Conservation (phyloP, 2,113 vertebrate genomes). For the Cyphomyrus discorhynchus region DNA sequence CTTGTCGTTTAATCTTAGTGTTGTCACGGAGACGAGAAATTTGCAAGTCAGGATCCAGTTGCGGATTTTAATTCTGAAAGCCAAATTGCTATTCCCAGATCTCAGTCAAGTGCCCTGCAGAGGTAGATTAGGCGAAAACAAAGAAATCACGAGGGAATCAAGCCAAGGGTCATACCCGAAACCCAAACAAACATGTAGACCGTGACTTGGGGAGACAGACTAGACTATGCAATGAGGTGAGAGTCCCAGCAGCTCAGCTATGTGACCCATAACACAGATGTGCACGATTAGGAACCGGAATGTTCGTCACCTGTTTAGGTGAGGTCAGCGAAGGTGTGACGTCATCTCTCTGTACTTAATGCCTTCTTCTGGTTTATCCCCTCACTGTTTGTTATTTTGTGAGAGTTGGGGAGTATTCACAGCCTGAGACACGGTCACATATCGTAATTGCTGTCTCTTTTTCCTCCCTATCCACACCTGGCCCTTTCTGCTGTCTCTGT, state of each 20-base stretch:
- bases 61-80: neutral
- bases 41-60: neutral
- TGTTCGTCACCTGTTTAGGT: neutral
- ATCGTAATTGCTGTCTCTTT: neutral
- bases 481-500: conserved; percentile 9
- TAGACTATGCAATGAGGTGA: neutral
- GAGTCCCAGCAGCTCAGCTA: neutral
- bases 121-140: neutral
- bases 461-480: neutral
- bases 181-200: neutral
- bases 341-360: neutral
- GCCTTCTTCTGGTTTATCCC: neutral
- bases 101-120: neutral
- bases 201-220: neutral
- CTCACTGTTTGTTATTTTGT: neutral
- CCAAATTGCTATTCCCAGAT: neutral
- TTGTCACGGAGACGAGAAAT: neutral
- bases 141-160: neutral
- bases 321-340: neutral
- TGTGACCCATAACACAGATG: neutral
- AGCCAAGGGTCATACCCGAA: neutral
- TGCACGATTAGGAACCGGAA: neutral
- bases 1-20: neutral
- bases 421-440: neutral
- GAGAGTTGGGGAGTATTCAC: neutral